A percentile compares a stretch with the other conserved stretches of the same genome.
Conservation (phyloP, 1,140 invertebrate genomes). For the Saccostrea glomerata region DNA sequence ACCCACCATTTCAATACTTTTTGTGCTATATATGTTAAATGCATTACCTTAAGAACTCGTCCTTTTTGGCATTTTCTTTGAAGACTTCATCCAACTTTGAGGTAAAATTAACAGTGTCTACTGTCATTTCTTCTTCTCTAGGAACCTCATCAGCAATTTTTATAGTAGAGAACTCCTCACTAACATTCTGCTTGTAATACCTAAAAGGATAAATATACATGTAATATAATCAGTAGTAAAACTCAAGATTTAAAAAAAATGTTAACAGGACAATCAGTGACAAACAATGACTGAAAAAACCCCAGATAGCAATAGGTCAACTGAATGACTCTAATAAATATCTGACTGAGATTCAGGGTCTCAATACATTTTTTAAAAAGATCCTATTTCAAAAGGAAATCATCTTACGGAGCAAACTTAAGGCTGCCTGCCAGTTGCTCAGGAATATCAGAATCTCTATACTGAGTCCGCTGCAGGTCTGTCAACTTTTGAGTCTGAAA, state of each 20-base stretch:
- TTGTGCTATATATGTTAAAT: background rate
- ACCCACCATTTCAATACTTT: background rate
- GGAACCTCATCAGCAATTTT: slow-evolving; percentile 80
- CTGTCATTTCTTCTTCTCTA: slow-evolving; percentile 72
- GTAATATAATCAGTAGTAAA: too few relatives aligned
- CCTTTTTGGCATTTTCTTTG: slow-evolving; percentile 73
- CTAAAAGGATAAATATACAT: slow-evolving; percentile 58
- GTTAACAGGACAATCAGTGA: too few relatives aligned
- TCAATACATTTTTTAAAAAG: too few relatives aligned
- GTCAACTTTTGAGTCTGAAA: slow-evolving; percentile 63
- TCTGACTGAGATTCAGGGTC: too few relatives aligned
- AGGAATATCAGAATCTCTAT: slow-evolving; percentile 79
- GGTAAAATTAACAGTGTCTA: slow-evolving; percentile 77
- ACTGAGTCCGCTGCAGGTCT: slow-evolving; percentile 71
- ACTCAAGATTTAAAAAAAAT: too few relatives aligned
- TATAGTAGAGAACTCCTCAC: slow-evolving; percentile 74
- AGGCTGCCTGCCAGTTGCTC: slow-evolving; percentile 74
- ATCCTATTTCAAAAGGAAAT: background rate
- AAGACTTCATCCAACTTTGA: slow-evolving; percentile 75
- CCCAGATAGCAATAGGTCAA: background rate
- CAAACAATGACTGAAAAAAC: background rate
- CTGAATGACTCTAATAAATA: background rate
- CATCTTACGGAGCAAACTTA: slow-evolving; percentile 77
- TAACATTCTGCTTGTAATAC: slow-evolving; percentile 79
- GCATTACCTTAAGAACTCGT: slow-evolving; percentile 72